Evolutionary conservation across 2,797 vertebrate genomes (phyloP), one percentile per base, ranked within the genome.

Genomic region (Gallinago nigripennis): DNA sequence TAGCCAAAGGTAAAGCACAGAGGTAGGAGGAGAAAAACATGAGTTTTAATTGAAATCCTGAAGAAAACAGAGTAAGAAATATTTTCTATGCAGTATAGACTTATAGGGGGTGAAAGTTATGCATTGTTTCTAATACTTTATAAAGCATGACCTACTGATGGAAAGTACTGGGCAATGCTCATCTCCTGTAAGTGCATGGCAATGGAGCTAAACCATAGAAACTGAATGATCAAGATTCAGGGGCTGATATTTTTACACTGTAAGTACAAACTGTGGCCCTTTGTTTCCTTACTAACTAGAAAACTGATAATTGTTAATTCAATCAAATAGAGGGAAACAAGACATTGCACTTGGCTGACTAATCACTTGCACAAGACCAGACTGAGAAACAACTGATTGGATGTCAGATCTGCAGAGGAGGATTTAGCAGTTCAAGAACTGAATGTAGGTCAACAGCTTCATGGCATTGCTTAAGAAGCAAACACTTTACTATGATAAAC

Each of bases 181-280:
- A 20, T n/a, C 1, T 0, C 3, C 15, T 76, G 8, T 28, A 39
- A 6, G 1, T 58, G 8, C 12, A n/a, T 5, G 5, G 14, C 20
- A 54, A 72, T n/a, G 23, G 12, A 80, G 3, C 1, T 3, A 5
- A 73, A 6, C 3, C 30, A 10, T 3, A 8, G 21, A 50, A 61
- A 82, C 0, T 4, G 27, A 65, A 2, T 19, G 12, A 65, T 20
- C 37, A 63, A 45, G 30, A 43, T 66, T 11, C 15, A 64, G 23
- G 12, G 17, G 9, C 1, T 72, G 23, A 25, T 50, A 71, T 41
- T 53, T 41, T 11, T 28, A 50, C 10, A 20, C 3, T 58, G 4
- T 7, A 37, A 54, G 13, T 43, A 25, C 21, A 88, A 80, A 58
- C 17, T 6, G 0, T 37, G 12, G 16, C 60, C 33, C 12, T 82